A percentile compares a stretch with the other conserved stretches of the same genome.
Evolutionary conservation across 1,140 invertebrate species (phyloP).

Genomic region (Frieseomelitta varia): DNA sequence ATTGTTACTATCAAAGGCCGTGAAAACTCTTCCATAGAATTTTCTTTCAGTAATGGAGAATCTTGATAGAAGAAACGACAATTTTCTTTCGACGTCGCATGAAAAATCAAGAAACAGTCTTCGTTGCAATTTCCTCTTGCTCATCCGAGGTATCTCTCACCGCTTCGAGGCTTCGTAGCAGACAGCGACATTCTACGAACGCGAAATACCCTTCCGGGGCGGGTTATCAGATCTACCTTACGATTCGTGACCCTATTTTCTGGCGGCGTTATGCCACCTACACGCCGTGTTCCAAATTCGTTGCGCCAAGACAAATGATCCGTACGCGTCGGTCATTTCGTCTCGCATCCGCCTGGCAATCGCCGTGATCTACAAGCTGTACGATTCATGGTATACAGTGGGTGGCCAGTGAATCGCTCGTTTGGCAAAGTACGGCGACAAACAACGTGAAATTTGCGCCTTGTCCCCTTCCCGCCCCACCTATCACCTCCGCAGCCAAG

Average conservation of each 20-base stretch:
- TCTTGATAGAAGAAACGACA: background rate
- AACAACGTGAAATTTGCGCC: slow-evolving; percentile 62
- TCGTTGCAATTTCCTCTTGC: background rate
- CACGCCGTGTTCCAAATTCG: slow-evolving; percentile 63
- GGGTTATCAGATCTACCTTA: slow-evolving; percentile 32
- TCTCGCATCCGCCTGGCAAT: slow-evolving; percentile 73
- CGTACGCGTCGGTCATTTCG: slow-evolving; percentile 71
- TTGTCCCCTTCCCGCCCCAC: background rate
- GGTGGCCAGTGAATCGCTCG: slow-evolving; percentile 73
- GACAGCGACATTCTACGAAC: background rate
- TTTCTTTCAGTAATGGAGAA: background rate
- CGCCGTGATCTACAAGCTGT: slow-evolving; percentile 76
- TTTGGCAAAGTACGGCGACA: slow-evolving; percentile 56
- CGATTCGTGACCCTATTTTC: slow-evolving; percentile 55
- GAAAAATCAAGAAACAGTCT: background rate
- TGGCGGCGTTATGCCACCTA: slow-evolving; percentile 53
- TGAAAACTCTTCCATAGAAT: no score
- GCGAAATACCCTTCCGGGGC: slow-evolving; percentile 28
- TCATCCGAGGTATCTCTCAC: background rate
- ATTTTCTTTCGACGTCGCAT: background rate
- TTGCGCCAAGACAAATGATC: slow-evolving; percentile 73
- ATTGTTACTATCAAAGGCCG: no score
- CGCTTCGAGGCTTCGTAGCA: background rate
- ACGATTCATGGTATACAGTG: slow-evolving; percentile 72
- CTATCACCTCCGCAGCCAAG: slow-evolving; percentile 10